Base-by-base conservation (phyloP, 2,113 vertebrate species). In the Leiothrix lutea region DNA sequence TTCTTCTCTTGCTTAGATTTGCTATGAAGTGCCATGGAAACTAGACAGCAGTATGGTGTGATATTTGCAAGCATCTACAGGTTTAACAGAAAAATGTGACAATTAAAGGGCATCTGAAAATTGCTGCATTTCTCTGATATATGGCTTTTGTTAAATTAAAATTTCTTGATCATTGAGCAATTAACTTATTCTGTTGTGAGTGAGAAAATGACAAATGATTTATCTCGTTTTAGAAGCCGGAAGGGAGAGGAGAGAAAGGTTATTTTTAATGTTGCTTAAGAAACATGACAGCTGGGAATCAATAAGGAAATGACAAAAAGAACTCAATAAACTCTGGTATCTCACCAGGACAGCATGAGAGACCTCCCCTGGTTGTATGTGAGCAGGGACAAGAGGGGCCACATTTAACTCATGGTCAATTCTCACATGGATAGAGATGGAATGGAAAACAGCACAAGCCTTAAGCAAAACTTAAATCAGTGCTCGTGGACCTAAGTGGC, bases 11-110 rank as follows among this genome's bases (percentile, higher is more conserved):
- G 50, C 24, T 66, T 47, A 54, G 33, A 45, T 56, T 83, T 69
- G 19, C 40, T 85, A 4, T 70, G 60, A 80, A 89, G 33, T 42
- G 66, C n/a, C 67, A 94, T 42, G 42, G 84, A 92, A 96, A 89
- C 22, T 42, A 44, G 47, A 16, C 29, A 67, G 40, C 19, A 66
- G 2, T 5, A 9, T 23, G 4, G 26, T 56, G 22, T 56, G 53
- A 36, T 64, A 65, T 79, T 77, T 90, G 40, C 18, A 90, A 85
- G 44, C 23, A 60, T 66, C 54, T 38, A 38, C 16, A 58, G 20
- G 14, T 35, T 91, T 66, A 73, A 62, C 13, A 47, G 66, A 40
- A 71, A 79, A 74, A 87, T 14, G 0, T 33, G 28, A 38, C 45
- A 69, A 36, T 65, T 91, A 67, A 72, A 90, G 6, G 25, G 20